Evolutionary conservation across 2,888 invertebrate species (phyloP).

Genomic region (Oscheius sp.): DNA sequence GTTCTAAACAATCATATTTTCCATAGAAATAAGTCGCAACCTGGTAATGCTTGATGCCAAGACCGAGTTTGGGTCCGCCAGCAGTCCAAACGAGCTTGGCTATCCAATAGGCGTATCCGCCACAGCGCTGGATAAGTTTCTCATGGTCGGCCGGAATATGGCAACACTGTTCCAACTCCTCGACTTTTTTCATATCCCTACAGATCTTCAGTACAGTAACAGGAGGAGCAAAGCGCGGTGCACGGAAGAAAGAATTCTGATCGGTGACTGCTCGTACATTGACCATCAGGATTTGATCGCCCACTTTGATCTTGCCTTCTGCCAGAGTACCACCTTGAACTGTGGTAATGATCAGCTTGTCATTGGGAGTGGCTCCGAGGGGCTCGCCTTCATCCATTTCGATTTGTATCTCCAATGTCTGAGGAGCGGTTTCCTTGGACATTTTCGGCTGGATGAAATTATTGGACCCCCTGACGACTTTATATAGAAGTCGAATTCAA

Average conservation of each 20-base stretch:
- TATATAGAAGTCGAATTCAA: too few species aligned
- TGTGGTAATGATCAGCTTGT: conserved; percentile 66
- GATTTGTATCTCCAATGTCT: conserved; percentile 51
- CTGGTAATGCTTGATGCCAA: conserved; percentile 67
- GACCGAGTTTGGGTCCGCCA: conserved; percentile 61
- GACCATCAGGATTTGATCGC: conserved; percentile 62
- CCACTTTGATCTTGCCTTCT: conserved; percentile 66
- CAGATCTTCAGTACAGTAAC: conserved; percentile 37
- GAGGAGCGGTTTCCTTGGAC: too few species aligned
- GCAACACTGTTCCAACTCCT: conserved; percentile 56
- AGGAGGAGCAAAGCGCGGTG: conserved; percentile 62
- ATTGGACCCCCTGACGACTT: too few species aligned
- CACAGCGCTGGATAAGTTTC: conserved; percentile 63
- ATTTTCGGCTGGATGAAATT: too few species aligned
- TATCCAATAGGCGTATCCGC: conserved; percentile 57
- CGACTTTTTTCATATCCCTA: conserved; percentile 39
- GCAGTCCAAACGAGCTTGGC: conserved; percentile 19
- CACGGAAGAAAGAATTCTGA: conserved; percentile 61
- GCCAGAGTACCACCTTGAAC: conserved; percentile 64
- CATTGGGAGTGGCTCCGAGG: conserved; percentile 67
- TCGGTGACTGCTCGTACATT: conserved; percentile 54
- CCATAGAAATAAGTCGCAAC: background rate
- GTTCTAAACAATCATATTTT: conserved; percentile 34
- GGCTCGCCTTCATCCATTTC: conserved; percentile 70
- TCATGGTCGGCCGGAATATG: conserved; percentile 65